A percentile compares a stretch with the other conserved stretches of the same genome.
These are phyloP conservation scores for Macrosteles quadrilineatus DNA, from an alignment of 1,140 invertebrate species.

Conservation along the genomic window DNA sequence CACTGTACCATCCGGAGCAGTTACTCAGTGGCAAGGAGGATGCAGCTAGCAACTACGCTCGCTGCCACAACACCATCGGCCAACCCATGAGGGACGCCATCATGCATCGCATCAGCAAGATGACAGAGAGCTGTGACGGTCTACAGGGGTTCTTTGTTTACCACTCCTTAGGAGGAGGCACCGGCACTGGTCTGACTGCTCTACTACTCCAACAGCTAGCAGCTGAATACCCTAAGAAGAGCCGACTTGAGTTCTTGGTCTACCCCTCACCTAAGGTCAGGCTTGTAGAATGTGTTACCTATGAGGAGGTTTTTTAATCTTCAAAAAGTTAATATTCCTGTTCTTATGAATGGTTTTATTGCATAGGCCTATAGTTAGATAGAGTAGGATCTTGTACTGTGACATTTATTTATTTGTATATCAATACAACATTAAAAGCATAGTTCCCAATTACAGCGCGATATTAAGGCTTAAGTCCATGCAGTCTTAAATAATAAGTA, in stretches of 20 bases:
- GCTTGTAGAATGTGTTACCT: too few species aligned
- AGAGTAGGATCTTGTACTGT: too few species aligned
- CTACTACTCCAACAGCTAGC: constrained; percentile 63
- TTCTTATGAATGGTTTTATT: too few species aligned
- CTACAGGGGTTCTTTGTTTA: constrained; percentile 77
- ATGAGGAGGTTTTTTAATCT: too few species aligned
- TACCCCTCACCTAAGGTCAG: constrained; percentile 72
- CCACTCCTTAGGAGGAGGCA: constrained; percentile 73
- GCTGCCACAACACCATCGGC: constrained; percentile 85
- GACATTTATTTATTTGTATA: too few species aligned
- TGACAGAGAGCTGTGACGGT: constrained; percentile 73
- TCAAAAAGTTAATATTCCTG: too few species aligned
- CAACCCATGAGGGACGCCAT: constrained; percentile 71
- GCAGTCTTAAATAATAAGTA: too few species aligned
- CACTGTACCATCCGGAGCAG: constrained; percentile 77
- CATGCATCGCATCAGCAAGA: constrained; percentile 63
- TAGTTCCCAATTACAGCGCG: too few species aligned
- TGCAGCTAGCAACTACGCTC: constrained; percentile 83
- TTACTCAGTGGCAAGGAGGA: constrained; percentile 82
- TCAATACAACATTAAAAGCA: too few species aligned
- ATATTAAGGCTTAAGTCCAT: too few species aligned
- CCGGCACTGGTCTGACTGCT: constrained; percentile 68
- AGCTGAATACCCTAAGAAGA: constrained; percentile 64
- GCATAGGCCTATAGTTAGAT: too few species aligned
- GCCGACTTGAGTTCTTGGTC: constrained; percentile 71